A percentile compares a stretch with the other conserved stretches of the same genome.
phyloP scores from a whole-genome alignment of 2,113 vertebrate species.

The Daphoenositta chrysoptera region DNA sequence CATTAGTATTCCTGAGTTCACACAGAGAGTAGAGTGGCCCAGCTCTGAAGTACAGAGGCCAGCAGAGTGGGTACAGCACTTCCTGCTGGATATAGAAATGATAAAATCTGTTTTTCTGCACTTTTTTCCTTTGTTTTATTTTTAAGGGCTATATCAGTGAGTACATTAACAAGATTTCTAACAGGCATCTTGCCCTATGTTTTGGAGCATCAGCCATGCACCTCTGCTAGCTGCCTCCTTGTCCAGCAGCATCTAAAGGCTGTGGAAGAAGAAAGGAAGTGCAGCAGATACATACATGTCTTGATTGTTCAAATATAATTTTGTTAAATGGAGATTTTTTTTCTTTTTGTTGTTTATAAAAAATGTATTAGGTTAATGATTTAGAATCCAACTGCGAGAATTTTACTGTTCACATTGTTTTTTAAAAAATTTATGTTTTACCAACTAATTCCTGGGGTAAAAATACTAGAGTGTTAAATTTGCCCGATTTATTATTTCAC shows the following conservation, averaged over 20 bases:
- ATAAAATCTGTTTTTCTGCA: background rate
- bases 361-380: background rate
- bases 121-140: background rate
- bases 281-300: background rate
- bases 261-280: background rate
- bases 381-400: background rate
- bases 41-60: background rate
- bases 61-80: background rate
- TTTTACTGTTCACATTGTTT: background rate
- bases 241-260: background rate
- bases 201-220: background rate
- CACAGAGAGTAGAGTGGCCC: background rate
- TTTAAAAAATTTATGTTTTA: background rate
- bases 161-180: background rate
- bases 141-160: background rate
- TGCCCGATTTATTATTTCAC: background rate
- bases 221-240: background rate
- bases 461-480: background rate
- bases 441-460: background rate
- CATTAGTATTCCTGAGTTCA: background rate
- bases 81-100: background rate
- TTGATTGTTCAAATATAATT: background rate
- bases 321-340: background rate
- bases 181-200: background rate
- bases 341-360: background rate